Base-by-base conservation (phyloP, 2,797 vertebrate species). In the Crenichthys baileyi region DNA sequence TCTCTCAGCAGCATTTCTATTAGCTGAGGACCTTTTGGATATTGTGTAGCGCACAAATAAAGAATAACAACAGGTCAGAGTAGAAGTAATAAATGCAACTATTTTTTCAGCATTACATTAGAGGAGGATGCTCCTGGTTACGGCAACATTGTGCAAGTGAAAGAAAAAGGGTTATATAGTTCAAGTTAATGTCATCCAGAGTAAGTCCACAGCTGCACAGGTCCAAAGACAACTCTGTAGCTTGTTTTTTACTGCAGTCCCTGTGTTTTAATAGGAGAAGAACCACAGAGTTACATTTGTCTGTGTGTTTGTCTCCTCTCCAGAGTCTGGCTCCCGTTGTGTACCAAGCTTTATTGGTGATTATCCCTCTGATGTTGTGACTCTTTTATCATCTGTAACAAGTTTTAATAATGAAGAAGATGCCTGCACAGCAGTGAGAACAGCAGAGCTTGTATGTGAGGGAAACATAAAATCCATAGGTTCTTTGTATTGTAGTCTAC, bases 351-450 rank as follows among this genome's bases (percentile, higher is more conserved):
- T 82, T 78, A 78, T 75, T 74, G 24, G 73, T 56, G 82, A 89
- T 85, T 75, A 80, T 72, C 78, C 70, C 70, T 83, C 79, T 85
- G 80, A 84, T 83, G 75, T 68, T 41, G 58, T 4, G 39, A 16
- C 78, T 77, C 68, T 81, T 89, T 87, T 72, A 88, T 91, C 77
- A 50, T 76, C 74, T 61, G 78, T 79, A 83, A 46, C 82, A 70
- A 4, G 46, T 81, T 87, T 85, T 77, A 86, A 86, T 85, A 84
- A 77, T 56, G 13, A 71, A 85, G 70, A 82, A 13, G 12, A 61
- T 48, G 48, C n/a, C 74, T 84, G 60, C 72, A 70, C 63, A 63
- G 65, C 18, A 55, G 61, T 12, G 29, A 72, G 85, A 80, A 84
- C 46, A 67, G 55, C 65, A 80, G 70, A 70, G 51, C 61, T 58